phyloP scores from a whole-genome alignment of 1,140 invertebrate species.

The Ostrea denselamellosa region DNA sequence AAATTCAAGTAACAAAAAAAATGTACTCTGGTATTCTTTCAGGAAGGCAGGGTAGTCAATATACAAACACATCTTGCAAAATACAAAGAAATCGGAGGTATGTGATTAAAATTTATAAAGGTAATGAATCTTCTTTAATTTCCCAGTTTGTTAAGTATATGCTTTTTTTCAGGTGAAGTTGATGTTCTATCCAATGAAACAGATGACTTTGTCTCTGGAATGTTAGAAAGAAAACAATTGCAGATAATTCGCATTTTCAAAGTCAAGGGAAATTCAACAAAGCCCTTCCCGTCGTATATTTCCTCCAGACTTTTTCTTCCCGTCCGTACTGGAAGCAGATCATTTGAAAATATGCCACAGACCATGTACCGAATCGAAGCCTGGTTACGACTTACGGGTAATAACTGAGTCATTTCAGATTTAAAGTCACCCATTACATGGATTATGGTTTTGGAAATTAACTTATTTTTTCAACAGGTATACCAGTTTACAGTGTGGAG shows the following conservation, averaged over 20 bases:
- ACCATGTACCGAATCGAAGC: constrained; percentile 56
- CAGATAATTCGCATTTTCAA: constrained; percentile 56
- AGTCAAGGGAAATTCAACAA: constrained; percentile 10
- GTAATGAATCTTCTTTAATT: background rate
- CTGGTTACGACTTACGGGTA: constrained; percentile 56
- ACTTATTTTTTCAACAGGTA: constrained; percentile 13
- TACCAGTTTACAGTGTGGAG: constrained; percentile 45
- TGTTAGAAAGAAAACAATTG: constrained; percentile 40
- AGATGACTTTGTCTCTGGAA: constrained; percentile 46
- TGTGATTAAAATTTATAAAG: no score
- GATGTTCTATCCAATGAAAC: constrained; percentile 44
- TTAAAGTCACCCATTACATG: no score
- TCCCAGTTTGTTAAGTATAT: background rate
- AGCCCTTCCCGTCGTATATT: constrained; percentile 41
- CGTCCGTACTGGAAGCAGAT: constrained; percentile 41
- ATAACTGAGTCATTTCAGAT: no score
- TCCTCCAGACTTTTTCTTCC: constrained; percentile 54
- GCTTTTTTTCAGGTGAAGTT: constrained; percentile 35
- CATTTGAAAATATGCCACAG: constrained; percentile 58
- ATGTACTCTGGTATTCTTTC: background rate
- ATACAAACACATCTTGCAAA: background rate
- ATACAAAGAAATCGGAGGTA: background rate
- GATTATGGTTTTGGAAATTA: background rate
- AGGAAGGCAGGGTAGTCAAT: constrained; percentile 12
- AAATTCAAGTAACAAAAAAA: background rate